phyloP scores from a whole-genome alignment of 2,888 invertebrate species.

The Andrena bucephala region DNA sequence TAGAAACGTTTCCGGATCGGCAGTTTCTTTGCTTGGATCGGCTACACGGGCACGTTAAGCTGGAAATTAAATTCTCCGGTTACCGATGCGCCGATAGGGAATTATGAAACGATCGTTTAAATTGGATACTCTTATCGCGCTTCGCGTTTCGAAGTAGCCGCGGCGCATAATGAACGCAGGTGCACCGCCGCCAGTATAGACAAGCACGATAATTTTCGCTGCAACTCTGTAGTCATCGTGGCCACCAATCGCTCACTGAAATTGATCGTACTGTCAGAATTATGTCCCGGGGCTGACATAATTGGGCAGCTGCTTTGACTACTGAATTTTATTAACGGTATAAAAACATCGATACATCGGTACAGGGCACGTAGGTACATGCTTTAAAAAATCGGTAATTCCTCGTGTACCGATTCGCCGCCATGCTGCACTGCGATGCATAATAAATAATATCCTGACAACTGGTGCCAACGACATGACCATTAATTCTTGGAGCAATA shows the following conservation, averaged over 20 bases:
- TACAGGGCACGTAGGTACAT: background rate
- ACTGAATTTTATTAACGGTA: conserved; percentile 49
- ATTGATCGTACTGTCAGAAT: conserved; percentile 58
- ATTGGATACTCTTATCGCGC: conserved; percentile 68
- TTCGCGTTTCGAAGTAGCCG: conserved; percentile 36
- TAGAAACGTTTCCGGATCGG: conserved; percentile 7
- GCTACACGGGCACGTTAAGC: conserved; percentile 11
- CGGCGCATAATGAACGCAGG: conserved; percentile 65
- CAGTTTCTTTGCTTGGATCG: conserved; percentile 5
- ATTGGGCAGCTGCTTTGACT: conserved; percentile 59
- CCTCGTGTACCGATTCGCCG: background rate
- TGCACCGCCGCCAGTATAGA: conserved; percentile 50
- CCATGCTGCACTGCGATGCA: background rate
- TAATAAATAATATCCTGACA: conserved; percentile 19
- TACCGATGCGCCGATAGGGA: conserved; percentile 52
- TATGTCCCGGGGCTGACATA: conserved; percentile 55
- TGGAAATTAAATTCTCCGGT: conserved; percentile 60
- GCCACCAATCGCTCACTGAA: conserved; percentile 56
- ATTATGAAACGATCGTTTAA: conserved; percentile 66
- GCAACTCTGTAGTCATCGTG: conserved; percentile 49
- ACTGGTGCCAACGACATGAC: background rate
- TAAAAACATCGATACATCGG: conserved; percentile 2
- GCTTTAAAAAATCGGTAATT: conserved; percentile 1
- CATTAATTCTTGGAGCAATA: background rate
- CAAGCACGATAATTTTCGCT: conserved; percentile 56